Conservation (phyloP, 2,888 invertebrate species). For the Anodontia alba region DNA sequence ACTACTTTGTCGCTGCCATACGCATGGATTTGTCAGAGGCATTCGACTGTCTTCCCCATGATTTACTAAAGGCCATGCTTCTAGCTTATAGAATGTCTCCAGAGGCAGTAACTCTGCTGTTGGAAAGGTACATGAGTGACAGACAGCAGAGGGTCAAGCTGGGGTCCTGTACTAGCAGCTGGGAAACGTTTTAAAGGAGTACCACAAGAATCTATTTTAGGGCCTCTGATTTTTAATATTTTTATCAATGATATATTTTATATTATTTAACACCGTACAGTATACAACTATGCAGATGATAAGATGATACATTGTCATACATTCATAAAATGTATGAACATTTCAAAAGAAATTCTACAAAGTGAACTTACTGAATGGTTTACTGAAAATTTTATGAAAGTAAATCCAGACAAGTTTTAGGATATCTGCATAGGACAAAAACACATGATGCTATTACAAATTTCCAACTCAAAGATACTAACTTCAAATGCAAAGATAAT, state of each 20-base stretch:
- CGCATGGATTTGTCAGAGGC: neutral
- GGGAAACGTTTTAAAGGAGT: neutral
- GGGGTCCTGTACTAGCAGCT: neutral
- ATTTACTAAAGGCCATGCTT: neutral
- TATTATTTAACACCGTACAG: neutral
- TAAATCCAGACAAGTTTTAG: neutral
- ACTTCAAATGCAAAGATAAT: neutral
- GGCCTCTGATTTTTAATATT: neutral
- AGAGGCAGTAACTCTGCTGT: neutral
- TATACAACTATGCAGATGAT: conserved; percentile 13
- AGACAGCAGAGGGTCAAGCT: neutral
- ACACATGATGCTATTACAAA: neutral
- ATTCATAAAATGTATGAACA: neutral
- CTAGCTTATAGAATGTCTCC: neutral
- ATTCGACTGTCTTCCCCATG: neutral
- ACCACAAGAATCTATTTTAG: neutral
- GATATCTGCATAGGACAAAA: neutral
- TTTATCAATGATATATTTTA: conserved; percentile 16
- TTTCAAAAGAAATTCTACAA: neutral
- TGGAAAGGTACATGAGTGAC: neutral
- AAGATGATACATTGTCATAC: neutral
- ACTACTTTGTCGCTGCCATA: neutral
- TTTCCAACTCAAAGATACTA: neutral
- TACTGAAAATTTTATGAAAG: neutral
- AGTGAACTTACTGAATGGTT: neutral